Evolutionary conservation across 2,888 invertebrate species (phyloP), one percentile per base, ranked within the genome.

Genomic region (Tenthredo mesomela): DNA sequence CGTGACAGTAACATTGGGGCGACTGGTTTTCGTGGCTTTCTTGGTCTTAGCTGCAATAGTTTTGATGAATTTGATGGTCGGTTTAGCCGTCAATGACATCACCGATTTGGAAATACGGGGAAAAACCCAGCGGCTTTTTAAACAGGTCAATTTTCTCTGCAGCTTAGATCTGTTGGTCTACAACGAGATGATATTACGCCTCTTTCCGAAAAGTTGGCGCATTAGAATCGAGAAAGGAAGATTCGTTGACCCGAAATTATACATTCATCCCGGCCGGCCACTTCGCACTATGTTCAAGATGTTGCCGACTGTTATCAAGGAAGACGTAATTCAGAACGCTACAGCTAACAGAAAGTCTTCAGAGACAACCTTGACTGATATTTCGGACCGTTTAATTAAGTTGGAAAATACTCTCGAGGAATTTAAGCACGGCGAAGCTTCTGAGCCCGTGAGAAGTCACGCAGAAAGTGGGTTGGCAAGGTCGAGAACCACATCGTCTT

Each of bases 11-110:
- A 89, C 94, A 58, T 91, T 95, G 47, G 93, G 94, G 0, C 92
- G 95, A 78, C 88, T 95, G 0, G 93, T 95, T 43, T 95, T 95
- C 87, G 90, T 95, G 0, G 87, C 94, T 5, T 95, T 95, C 86
- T 89, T 95, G 0, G 92, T 95, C 43, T 88, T 95, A 85, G 95
- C 95, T 58, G 94, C 95, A 7, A 94, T 95, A 73, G 95, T 95
- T 0, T 91, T 95, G 18, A 95, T 95, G 95, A 95, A 95, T 89
- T 91, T 95, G 70, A 92, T 95, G 89, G 94, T 95, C 0, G 95
- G 95, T 90, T 94, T 95, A 18, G 95, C 95, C 18, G 95, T 95
- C 0, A 95, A 94, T 85, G 95, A 95, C 86, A 95, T 95, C 1
- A 94, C 94, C 82, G 94, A 94, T 86, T 92, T 95, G 85, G 95